Percentiles rank a stretch among this genome's conserved stretches.
Evolutionary conservation across 2,797 vertebrate species (phyloP).

Genomic region (Tarsius wallacei): DNA sequence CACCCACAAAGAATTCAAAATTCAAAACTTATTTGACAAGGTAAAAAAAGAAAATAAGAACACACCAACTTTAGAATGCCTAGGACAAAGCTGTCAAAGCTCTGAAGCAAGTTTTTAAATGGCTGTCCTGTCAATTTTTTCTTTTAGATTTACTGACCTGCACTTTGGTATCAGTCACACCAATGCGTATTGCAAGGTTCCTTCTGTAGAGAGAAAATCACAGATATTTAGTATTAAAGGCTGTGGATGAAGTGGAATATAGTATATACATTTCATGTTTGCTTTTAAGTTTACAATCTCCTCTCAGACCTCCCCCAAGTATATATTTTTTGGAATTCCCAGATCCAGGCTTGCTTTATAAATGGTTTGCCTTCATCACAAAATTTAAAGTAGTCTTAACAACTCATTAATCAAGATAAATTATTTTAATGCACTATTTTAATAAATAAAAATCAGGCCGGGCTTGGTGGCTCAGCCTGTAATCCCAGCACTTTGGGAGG

Average conservation of each 20-base stretch:
- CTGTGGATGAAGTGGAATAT: not conserved
- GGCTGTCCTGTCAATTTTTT: not conserved
- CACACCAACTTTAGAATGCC: not conserved
- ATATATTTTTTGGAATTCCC: not conserved
- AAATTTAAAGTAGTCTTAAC: not conserved
- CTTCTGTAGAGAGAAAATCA: slow-evolving; percentile 86
- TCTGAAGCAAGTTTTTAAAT: not conserved
- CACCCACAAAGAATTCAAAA: rapidly evolving
- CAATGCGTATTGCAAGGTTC: slow-evolving; percentile 89
- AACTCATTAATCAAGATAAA: not conserved
- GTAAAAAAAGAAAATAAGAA: not conserved
- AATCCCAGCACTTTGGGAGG: not conserved
- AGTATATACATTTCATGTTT: not conserved
- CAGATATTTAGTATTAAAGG: not conserved
- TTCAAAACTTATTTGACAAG: not conserved
- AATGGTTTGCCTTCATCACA: not conserved
- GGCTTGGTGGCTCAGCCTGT: not conserved
- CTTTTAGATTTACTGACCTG: slow-evolving; percentile 88
- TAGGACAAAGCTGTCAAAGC: not conserved
- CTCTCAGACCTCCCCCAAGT: not conserved
- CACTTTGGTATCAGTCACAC: slow-evolving; percentile 91
- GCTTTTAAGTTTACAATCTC: not conserved
- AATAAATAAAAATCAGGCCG: not conserved
- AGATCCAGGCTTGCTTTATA: not conserved
- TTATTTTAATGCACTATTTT: not conserved